Base-by-base conservation (phyloP, 1,140 invertebrate genomes). In the Aphidius ervi region DNA sequence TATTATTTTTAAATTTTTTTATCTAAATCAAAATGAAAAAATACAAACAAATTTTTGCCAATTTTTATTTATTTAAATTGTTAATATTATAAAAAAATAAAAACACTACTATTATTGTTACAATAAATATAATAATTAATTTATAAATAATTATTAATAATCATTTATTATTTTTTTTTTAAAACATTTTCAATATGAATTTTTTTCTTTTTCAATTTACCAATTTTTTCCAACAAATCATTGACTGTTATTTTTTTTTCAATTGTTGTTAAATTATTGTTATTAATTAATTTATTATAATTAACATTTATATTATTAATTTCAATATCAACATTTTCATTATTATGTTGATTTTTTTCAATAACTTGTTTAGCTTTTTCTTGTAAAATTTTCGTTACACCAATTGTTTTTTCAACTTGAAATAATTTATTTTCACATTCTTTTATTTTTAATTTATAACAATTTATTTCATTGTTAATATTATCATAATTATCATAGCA, bases 371-470 rank as follows among this genome's bases (percentile, higher is more conserved):
- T 16, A 37, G 58, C 54, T 56, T 63, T 61, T 10, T 63, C 37
- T 42, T 63, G 61, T 3, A 68, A 39, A 53, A 59, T 64, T 41
- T 59, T 65, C 5, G 61, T 23, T 8, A 64, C 3, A 37, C 31
- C 16, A n/a, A 69, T 66, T 39, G 65, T 42, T 9, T 8, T 45
- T 40, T 70, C 65, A 6, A 64, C 50, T 6, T 23, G 8, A 9
- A 65, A 42, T 8, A 52, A 64, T 41, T 69, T 45, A 7, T 59
- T 39, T 37, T 59, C 42, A 43, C 2, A 63, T 52, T 63, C 39
- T 46, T 54, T 4, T 23, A 69, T 40, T 54, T 62, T 60, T 7
- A 43, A 43, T 42, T 63, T 61, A 41, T 52, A n/a, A 10, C 59
- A 5, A n/a, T 43, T 5, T n/a, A 68, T 59, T 5, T 67, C 48